Base-by-base conservation (phyloP, 2,888 invertebrate species). In the Quadroppia sp. region DNA sequence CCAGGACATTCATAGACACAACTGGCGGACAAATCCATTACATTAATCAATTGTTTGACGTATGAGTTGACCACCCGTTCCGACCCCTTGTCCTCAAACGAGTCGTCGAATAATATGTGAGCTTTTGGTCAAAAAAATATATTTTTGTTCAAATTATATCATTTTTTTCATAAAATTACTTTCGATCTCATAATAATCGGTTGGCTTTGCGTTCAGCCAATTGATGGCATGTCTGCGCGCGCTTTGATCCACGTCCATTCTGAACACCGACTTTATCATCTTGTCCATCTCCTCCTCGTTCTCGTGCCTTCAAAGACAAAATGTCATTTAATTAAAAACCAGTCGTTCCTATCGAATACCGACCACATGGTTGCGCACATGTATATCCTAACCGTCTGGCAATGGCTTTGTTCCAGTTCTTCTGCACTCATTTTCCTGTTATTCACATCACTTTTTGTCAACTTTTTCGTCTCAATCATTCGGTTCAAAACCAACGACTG, bases 281-380 rank as follows among this genome's bases (percentile, higher is more conserved):
- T 91, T 91, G 79, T 90, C 88, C 92, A 96, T 94, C 83, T 96
- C 95, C 30, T 89, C 90, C 80, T 87, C 87, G 0, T 87, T 91
- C 83, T 95, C 95, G 81, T 94, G 94, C n/a, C n/a, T n/a, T n/a
- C n/a, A n/a, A n/a, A n/a, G n/a, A n/a, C n/a, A n/a, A n/a, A n/a
- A n/a, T n/a, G n/a, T n/a, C n/a, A n/a, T n/a, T n/a, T n/a, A n/a
- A n/a, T n/a, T n/a, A n/a, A n/a, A n/a, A n/a, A n/a, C n/a, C n/a
- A n/a, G n/a, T n/a, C n/a, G n/a, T n/a, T n/a, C n/a, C n/a, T n/a
- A n/a, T n/a, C n/a, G n/a, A n/a, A n/a, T n/a, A n/a, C n/a, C n/a
- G n/a, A n/a, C 95, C 95, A 95, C 93, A 94, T 94, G 0, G 94
- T 95, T 3, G 92, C 94, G 80, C 94, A 95, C 1, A 89, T 88